Percentiles rank a stretch among this genome's conserved stretches.
These are phyloP conservation scores for Cheumatopsyche charites DNA, from an alignment of 1,140 invertebrate species.

Conservation along the genomic window DNA sequence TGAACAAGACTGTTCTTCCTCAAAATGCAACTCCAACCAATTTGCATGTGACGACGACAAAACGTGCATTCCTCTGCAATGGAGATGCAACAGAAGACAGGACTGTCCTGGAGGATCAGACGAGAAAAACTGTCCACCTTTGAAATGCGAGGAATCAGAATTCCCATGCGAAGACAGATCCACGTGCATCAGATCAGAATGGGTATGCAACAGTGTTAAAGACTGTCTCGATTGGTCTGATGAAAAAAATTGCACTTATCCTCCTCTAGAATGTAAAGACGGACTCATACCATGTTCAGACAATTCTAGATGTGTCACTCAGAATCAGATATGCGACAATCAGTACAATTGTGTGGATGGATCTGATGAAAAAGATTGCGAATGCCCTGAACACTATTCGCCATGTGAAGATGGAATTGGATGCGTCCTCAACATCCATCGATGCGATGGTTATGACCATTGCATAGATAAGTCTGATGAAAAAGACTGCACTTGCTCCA, in stretches of 20 bases:
- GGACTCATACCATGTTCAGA: not conserved
- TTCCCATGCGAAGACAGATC: too few relatives aligned
- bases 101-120: not conserved
- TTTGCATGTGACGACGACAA: not conserved
- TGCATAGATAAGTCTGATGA: not conserved
- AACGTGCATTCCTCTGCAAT: slow-evolving; percentile 47
- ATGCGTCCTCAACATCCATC: not conserved
- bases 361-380: not conserved
- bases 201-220: slow-evolving; percentile 49
- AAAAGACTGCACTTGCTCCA: not conserved
- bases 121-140: not conserved
- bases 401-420: not conserved
- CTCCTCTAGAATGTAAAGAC: not conserved
- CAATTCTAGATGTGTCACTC: slow-evolving; percentile 47
- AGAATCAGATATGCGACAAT: not conserved
- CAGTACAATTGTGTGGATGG: not conserved
- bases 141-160: too few relatives aligned
- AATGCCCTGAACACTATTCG: too few relatives aligned
- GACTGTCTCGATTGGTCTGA: not conserved
- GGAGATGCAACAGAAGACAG: not conserved
- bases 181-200: too few relatives aligned
- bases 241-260: too few relatives aligned
- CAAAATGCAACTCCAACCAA: not conserved
- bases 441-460: not conserved
- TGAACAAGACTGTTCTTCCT: not conserved